Base-by-base conservation (phyloP, 2,113 vertebrate genomes). In the Apeltes quadracus region DNA sequence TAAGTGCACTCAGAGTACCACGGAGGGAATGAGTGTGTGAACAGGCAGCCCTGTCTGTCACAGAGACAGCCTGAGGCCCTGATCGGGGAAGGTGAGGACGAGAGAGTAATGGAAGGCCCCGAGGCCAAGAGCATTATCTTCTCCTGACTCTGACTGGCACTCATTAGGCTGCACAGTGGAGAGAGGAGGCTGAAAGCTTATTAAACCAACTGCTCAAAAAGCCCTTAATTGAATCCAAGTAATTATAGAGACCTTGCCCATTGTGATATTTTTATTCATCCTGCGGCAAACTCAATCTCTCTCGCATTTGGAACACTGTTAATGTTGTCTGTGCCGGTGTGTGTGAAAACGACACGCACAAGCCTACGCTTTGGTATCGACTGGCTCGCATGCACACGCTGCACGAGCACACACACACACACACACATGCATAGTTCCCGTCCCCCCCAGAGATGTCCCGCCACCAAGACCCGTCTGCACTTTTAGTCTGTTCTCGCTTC, bases 181-280 rank as follows among this genome's bases (percentile, higher is more conserved):
- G 81, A 90, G 85, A 81, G 62, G 79, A 64, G 81, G 88, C 88
- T 82, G 86, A 84, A 89, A 90, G 83, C 89, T 94, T 91, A 90
- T 92, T 92, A 82, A 91, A 87, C 90, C 86, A 89, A 86, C 84
- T 89, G 82, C 86, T 88, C 77, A 81, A 87, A 86, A 72, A 50
- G 79, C 71, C 85, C 88, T 78, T 86, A 91, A 91, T 91, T 92
- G 87, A 93, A 87, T 94, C 69, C 85, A 88, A 83, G 91, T 93
- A 92, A 92, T 93, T 92, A 92, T 90, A 63, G 66, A 70, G 72
- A 91, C 91, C 90, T 85, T 83, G 88, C 81, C 91, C 79, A 84
- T 78, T 83, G 87, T 89, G 86, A 92, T 94, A 94, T 93, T 84
- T 85, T 93, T 89, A 90, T 90, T 89, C 86, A 73, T 90, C 89